phyloP scores from a whole-genome alignment of 2,113 vertebrate genomes.

The Platycercus adscitus region DNA sequence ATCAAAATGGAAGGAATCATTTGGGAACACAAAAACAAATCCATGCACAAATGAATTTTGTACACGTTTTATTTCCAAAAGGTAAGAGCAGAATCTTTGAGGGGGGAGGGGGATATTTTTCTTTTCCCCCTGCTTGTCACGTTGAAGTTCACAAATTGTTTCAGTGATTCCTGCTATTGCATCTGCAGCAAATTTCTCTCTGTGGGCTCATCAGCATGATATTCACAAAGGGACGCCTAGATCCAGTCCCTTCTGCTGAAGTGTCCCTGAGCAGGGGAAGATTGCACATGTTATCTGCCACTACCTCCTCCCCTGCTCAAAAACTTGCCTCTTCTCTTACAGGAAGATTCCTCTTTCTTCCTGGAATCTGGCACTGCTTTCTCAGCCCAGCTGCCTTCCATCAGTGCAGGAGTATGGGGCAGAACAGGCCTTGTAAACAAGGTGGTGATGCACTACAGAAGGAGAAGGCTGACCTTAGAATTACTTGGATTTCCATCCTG shows the following conservation, averaged over 20 bases:
- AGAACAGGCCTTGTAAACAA: constrained; percentile 28
- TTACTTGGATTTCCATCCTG: constrained; percentile 3
- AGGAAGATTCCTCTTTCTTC: not conserved
- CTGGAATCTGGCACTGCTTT: not conserved
- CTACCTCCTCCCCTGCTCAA: not conserved
- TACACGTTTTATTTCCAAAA: not conserved
- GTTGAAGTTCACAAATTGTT: not conserved
- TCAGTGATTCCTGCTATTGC: not conserved
- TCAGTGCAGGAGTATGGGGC: not conserved
- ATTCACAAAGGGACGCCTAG: not conserved
- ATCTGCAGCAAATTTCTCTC: not conserved
- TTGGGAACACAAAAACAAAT: not conserved
- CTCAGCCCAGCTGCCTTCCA: constrained; percentile 8
- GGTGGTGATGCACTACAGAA: constrained; percentile 1
- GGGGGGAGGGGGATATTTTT: not conserved
- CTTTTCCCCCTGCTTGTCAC: not conserved
- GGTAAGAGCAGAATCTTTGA: not conserved
- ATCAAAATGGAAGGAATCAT: not conserved
- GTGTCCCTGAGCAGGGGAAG: not conserved
- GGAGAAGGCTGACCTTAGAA: constrained; percentile 16
- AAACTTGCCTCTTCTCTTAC: not conserved
- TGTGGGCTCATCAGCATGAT: not conserved
- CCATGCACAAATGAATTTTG: not conserved
- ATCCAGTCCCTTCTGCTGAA: not conserved
- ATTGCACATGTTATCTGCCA: not conserved